Conservation (phyloP, 2,797 vertebrate genomes). For the Triplophysa yarkandensis region DNA sequence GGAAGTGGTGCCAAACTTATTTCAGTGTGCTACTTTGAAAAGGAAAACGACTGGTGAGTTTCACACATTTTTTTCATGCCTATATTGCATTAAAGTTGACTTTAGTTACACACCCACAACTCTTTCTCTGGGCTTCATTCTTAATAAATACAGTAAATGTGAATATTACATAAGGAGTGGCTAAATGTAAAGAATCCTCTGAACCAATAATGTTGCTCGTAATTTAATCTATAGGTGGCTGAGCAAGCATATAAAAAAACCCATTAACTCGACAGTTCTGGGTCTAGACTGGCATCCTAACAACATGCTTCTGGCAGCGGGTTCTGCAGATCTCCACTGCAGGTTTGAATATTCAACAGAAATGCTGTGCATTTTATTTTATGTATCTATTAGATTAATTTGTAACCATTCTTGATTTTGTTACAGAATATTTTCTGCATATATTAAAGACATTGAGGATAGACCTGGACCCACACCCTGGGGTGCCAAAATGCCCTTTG, state of each 20-base stretch:
- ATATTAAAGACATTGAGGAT: conserved; percentile 84
- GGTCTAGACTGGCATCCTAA: conserved; percentile 83
- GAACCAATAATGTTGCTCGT: neutral
- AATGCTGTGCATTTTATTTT: neutral
- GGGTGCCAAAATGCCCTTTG: conserved; percentile 84
- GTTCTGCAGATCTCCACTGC: conserved; percentile 79
- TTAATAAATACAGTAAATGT: too few relatives aligned
- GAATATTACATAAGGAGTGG: too few relatives aligned
- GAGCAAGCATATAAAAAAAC: conserved; percentile 81
- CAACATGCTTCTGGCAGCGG: conserved; percentile 79
- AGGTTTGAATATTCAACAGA: conserved; percentile 66
- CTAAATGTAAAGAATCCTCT: neutral
- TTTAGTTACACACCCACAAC: neutral
- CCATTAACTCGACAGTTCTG: conserved; percentile 76
- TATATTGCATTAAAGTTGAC: neutral
- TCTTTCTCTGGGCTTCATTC: neutral
- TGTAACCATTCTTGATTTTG: neutral
- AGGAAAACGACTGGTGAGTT: conserved; percentile 80
- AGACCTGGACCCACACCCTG: conserved; percentile 80
- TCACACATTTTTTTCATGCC: neutral
- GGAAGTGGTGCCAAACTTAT: conserved; percentile 82
- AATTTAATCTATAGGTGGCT: conserved; percentile 77
- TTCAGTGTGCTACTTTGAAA: conserved; percentile 85
- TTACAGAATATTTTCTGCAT: conserved; percentile 77
- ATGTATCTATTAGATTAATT: neutral